Conservation (phyloP, 2,888 invertebrate species). For the Calephelis perditalis region DNA sequence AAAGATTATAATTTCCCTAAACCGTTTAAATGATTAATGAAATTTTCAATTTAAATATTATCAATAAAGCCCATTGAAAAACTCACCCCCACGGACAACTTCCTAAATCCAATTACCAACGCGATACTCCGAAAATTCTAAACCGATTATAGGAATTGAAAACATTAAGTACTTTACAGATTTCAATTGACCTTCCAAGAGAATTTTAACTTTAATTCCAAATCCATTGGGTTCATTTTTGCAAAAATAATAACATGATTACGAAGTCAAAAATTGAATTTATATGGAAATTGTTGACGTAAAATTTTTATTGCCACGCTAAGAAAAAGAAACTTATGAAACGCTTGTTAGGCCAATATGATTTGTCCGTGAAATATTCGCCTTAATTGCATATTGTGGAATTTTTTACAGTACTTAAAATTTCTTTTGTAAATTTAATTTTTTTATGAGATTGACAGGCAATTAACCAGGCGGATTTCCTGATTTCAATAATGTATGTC, state of each 20-base stretch:
- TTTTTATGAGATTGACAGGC: too few species aligned
- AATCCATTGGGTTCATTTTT: constrained; percentile 43
- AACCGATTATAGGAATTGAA: constrained; percentile 78
- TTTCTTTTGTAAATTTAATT: too few species aligned
- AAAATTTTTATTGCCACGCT: constrained; percentile 59
- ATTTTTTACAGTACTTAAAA: not conserved
- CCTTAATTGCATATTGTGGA: constrained; percentile 43
- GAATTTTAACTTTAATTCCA: constrained; percentile 51
- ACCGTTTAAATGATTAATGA: constrained; percentile 12
- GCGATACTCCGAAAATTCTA: constrained; percentile 75
- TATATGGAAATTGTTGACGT: constrained; percentile 66
- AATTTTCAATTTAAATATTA: constrained; percentile 15
- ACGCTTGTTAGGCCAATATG: constrained; percentile 55
- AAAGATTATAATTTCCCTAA: constrained; percentile 10
- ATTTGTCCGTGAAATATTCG: constrained; percentile 26
- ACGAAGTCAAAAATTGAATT: constrained; percentile 69
- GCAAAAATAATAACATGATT: constrained; percentile 41
- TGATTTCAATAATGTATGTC: too few species aligned
- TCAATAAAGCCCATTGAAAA: constrained; percentile 6
- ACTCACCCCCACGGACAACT: constrained; percentile 49
- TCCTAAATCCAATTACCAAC: constrained; percentile 71
- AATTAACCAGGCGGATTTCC: too few species aligned
- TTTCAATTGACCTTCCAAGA: constrained; percentile 42
- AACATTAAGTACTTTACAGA: constrained; percentile 75
- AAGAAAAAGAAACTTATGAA: constrained; percentile 70